A percentile compares a stretch with the other conserved stretches of the same genome.
Conservation (phyloP, 2,888 invertebrate species). For the Vandiemenella viatica region DNA sequence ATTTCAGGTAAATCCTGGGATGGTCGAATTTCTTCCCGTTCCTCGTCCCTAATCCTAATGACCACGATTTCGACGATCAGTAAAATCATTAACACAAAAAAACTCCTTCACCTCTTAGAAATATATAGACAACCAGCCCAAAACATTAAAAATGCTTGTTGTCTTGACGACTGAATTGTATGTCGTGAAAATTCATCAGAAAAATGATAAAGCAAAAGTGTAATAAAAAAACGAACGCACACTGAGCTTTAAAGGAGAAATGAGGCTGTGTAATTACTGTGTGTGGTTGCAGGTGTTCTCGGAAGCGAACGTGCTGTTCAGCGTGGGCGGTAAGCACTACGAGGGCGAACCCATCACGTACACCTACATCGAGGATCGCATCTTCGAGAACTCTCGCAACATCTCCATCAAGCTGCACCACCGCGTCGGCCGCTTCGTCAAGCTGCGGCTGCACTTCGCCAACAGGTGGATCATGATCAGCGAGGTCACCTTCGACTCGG, state of each 20-base stretch:
- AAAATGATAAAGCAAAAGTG: background rate
- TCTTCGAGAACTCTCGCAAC: constrained; percentile 67
- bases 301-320: constrained; percentile 63
- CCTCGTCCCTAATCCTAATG: too few relatives aligned
- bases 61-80: too few relatives aligned
- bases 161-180: background rate
- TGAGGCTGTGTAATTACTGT: too few relatives aligned
- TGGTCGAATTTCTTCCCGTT: too few relatives aligned
- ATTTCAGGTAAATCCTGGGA: too few relatives aligned
- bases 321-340: constrained; percentile 64
- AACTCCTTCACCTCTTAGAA: too few relatives aligned
- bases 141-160: too few relatives aligned
- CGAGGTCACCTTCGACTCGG: constrained; percentile 75
- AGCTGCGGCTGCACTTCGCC: constrained; percentile 60
- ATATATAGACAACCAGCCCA: too few relatives aligned
- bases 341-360: constrained; percentile 61
- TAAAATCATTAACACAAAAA: too few relatives aligned
- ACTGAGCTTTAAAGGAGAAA: too few relatives aligned
- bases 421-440: constrained; percentile 65
- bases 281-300: constrained; percentile 55
- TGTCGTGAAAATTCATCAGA: background rate
- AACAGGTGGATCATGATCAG: constrained; percentile 80
- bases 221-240: too few relatives aligned
- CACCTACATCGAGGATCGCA: constrained; percentile 55
- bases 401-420: constrained; percentile 68